These are phyloP conservation scores for Plectus sambesii DNA, from an alignment of 1,140 invertebrate species.

Conservation along the genomic window DNA sequence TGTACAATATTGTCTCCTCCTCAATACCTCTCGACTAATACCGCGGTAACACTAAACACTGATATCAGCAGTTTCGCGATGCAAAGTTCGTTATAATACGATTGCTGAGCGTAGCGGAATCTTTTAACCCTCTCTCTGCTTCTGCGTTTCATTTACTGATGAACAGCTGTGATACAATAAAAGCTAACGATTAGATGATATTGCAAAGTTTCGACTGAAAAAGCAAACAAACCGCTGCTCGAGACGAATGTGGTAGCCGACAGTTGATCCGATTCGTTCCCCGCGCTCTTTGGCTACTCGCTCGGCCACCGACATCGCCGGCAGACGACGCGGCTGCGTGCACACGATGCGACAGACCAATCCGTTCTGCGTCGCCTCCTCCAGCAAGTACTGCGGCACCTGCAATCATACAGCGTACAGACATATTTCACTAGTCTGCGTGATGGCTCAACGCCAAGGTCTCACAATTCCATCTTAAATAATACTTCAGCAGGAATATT, in stretches of 20 bases:
- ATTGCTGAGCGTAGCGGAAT: no score
- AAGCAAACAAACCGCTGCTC: conserved; percentile 53
- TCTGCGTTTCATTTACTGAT: no score
- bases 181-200: neutral
- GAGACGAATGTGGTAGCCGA: conserved; percentile 85
- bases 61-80: no score
- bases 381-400: conserved; percentile 76
- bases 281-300: conserved; percentile 70
- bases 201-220: conserved; percentile 4
- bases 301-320: conserved; percentile 71
- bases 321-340: conserved; percentile 78
- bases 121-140: no score
- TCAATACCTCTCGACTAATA: no score
- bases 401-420: conserved; percentile 45
- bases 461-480: no score
- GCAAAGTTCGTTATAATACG: no score
- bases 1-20: no score
- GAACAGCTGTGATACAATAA: conserved; percentile 16
- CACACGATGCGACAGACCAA: conserved; percentile 72
- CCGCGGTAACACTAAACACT: no score
- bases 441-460: no score
- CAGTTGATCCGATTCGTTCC: conserved; percentile 69
- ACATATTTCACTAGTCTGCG: no score
- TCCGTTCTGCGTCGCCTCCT: conserved; percentile 57
- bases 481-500: no score